These are phyloP conservation scores for Excalfactoria chinensis DNA, from an alignment of 2,113 vertebrate genomes.

Conservation along the genomic window DNA sequence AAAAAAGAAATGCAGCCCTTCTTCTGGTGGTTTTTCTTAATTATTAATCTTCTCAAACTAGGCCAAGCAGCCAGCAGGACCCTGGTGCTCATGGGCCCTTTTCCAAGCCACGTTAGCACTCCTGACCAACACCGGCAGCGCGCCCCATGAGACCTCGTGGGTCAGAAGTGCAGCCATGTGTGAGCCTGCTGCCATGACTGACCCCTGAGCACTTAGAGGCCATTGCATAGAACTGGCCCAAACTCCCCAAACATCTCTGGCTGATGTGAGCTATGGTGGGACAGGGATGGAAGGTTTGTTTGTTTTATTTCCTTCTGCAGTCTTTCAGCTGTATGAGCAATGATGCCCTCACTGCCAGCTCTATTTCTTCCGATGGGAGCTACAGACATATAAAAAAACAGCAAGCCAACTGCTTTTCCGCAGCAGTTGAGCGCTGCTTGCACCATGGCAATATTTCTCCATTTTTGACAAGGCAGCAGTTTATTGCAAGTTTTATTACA, in stretches of 20 bases:
- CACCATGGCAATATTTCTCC: not conserved
- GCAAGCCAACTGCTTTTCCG: not conserved
- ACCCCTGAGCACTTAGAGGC: not conserved
- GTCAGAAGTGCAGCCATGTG: not conserved
- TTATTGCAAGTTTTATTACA: not conserved
- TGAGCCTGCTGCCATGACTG: not conserved
- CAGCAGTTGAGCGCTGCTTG: not conserved
- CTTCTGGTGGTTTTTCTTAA: not conserved
- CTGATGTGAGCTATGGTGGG: not conserved
- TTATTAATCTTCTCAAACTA: constrained; percentile 16
- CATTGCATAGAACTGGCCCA: not conserved
- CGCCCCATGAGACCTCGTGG: not conserved
- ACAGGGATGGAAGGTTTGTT: not conserved
- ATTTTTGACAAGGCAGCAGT: not conserved
- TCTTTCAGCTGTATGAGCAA: not conserved
- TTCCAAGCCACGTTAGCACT: not conserved
- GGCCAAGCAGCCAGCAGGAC: not conserved
- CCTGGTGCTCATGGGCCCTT: not conserved
- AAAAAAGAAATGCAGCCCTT: not conserved
- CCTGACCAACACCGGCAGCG: not conserved
- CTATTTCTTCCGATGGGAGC: not conserved
- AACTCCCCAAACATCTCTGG: not conserved
- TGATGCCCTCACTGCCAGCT: not conserved
- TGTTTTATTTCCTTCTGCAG: not conserved
- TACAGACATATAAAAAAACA: not conserved